These are phyloP conservation scores for Arctocebus calabarensis DNA, from an alignment of 2,797 vertebrate species.

Conservation along the genomic window DNA sequence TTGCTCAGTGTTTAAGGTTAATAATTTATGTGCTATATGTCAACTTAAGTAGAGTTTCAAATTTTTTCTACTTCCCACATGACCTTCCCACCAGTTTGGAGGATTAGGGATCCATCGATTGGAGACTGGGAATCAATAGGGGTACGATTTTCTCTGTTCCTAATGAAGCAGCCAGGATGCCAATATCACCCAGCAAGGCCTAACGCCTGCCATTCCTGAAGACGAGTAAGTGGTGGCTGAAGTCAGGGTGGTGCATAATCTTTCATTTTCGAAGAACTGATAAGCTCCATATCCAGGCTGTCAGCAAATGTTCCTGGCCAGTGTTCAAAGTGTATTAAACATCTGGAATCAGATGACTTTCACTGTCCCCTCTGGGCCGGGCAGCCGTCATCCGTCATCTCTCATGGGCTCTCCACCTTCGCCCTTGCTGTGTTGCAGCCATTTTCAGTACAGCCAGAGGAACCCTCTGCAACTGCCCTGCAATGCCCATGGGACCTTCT, in stretches of 20 bases:
- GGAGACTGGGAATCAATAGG: not conserved
- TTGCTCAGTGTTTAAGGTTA: not conserved
- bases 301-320: not conserved
- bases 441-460: not conserved
- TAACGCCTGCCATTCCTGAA: not conserved
- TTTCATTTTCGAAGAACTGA: not conserved
- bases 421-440: rapidly evolving
- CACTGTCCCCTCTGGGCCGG: rapidly evolving
- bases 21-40: not conserved
- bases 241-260: not conserved
- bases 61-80: not conserved
- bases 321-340: not conserved
- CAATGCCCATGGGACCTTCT: not conserved
- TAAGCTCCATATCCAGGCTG: not conserved
- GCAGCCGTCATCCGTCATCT: not conserved
- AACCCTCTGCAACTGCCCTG: not conserved
- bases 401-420: not conserved
- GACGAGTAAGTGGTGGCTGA: not conserved
- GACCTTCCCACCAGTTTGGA: not conserved
- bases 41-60: not conserved
- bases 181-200: not conserved
- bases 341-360: not conserved
- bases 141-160: not conserved
- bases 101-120: not conserved
- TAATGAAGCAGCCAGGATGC: not conserved